Conservation (phyloP, 2,888 invertebrate genomes). For the Agrilus biguttatus region DNA sequence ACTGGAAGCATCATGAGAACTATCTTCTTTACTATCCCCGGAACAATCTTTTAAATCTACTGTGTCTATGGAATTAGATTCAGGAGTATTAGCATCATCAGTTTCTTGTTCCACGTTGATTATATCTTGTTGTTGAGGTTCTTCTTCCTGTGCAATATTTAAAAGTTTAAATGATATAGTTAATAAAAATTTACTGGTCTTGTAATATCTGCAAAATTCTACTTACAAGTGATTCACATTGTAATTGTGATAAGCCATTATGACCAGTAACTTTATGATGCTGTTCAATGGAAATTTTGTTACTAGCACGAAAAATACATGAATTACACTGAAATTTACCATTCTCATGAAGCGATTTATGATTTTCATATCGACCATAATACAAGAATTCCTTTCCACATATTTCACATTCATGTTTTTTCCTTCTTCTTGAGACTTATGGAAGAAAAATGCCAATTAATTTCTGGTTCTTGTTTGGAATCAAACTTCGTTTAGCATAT, state of each 20-base stretch:
- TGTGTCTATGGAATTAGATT: neutral
- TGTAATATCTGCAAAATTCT: no score
- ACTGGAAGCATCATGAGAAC: neutral
- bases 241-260: constrained; percentile 21
- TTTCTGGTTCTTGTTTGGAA: neutral
- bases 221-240: no score
- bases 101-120: no score
- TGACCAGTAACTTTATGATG: constrained; percentile 45
- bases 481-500: constrained; percentile 25
- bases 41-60: neutral
- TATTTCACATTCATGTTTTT: constrained; percentile 35
- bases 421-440: constrained; percentile 12
- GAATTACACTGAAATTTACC: constrained; percentile 42
- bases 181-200: no score
- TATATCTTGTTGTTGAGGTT: neutral
- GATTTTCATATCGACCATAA: constrained; percentile 34
- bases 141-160: no score
- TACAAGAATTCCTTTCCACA: constrained; percentile 38
- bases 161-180: no score
- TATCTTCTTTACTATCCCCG: neutral
- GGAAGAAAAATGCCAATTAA: no score
- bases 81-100: neutral
- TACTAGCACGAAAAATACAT: constrained; percentile 24
- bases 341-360: constrained; percentile 46
- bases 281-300: constrained; percentile 34